Evolutionary conservation across 2,888 invertebrate species (phyloP), one percentile per base, ranked within the genome.

Genomic region (Ormyrus pomaceus): DNA sequence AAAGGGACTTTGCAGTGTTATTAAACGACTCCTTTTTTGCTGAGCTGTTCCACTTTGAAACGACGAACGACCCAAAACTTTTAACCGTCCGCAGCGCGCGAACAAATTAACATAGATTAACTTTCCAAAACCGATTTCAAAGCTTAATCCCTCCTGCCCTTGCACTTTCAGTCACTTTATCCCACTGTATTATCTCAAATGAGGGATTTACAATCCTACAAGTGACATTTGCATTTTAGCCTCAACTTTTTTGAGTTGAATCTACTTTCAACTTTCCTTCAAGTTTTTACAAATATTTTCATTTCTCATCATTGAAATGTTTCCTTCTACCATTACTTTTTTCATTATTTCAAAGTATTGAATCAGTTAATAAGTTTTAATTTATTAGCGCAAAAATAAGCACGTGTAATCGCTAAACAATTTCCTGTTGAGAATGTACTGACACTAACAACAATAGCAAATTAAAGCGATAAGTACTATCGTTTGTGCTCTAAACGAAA

Each of bases 51-150:
- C 50, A 65, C 13, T 65, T 65, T 19, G 13, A 3, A 34, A 34
- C 34, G 34, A 9, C n/a, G 48, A 10, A 0, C 9, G 13, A 50
- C 8, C n/a, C 6, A 48, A 65, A 65, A 64, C 9, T 51, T 65
- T 65, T n/a, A 50, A 19, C 50, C 8, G 9, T 34, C 34, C 34
- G 34, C 34, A 34, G 34, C 34, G 34, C 34, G 34, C 34, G 46
- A 10, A 13, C 64, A 48, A 50, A 50, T 50, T 13, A 65, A 64
- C 48, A 45, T 64, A 64, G 65, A 13, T 51, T 65, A 65, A 65
- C 50, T 65, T 19, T 65, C 50, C 50, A 13, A 65, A 65, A 50
- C 51, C 13, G 50, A n/a, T 13, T 51, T 19, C 7, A 10, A 13
- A 65, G 51, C 51, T 65, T 50, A 19, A 50, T 48, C 65, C 50